A percentile compares a stretch with the other conserved stretches of the same genome.
Conservation (phyloP, 2,888 invertebrate genomes). For the Drosophila pseudotalamancana region DNA sequence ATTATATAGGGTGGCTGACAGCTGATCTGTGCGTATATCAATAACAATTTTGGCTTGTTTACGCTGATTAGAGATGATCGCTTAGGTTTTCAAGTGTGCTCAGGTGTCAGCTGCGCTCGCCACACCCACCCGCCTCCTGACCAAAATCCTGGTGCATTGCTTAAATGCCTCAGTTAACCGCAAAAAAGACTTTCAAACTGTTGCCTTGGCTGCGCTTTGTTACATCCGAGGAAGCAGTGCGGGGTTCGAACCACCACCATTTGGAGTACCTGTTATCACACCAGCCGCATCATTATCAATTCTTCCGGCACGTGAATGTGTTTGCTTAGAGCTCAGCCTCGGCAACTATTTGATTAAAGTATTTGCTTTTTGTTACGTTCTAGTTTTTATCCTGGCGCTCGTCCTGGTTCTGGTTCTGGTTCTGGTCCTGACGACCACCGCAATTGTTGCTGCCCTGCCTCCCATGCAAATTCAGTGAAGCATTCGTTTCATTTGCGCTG, state of each 20-base stretch:
- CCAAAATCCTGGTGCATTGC: background rate
- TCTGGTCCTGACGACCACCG: conserved; percentile 7
- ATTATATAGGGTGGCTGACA: conserved; percentile 25
- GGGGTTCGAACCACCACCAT: conserved; percentile 18
- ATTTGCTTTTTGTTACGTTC: conserved; percentile 37
- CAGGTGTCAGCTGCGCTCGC: conserved; percentile 76
- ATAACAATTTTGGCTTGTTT: conserved; percentile 59
- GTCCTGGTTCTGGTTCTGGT: conserved; percentile 25
- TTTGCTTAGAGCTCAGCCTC: conserved; percentile 58
- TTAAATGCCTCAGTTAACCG: conserved; percentile 34
- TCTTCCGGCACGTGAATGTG: conserved; percentile 64
- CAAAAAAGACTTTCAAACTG: conserved; percentile 29
- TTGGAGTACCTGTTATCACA: conserved; percentile 76
- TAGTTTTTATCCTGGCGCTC: conserved; percentile 8
- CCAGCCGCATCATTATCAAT: conserved; percentile 47
- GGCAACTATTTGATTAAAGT: conserved; percentile 58
- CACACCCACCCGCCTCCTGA: background rate
- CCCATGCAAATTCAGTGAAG: conserved; percentile 32
- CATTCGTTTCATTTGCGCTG: conserved; percentile 45
- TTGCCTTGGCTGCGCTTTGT: conserved; percentile 38
- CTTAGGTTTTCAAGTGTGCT: conserved; percentile 51
- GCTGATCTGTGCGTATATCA: conserved; percentile 46
- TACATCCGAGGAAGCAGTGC: conserved; percentile 57
- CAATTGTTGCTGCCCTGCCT: conserved; percentile 21
- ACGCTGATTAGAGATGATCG: conserved; percentile 51